Conservation (phyloP, 2,888 invertebrate genomes). For the Criorhina ranunculi region DNA sequence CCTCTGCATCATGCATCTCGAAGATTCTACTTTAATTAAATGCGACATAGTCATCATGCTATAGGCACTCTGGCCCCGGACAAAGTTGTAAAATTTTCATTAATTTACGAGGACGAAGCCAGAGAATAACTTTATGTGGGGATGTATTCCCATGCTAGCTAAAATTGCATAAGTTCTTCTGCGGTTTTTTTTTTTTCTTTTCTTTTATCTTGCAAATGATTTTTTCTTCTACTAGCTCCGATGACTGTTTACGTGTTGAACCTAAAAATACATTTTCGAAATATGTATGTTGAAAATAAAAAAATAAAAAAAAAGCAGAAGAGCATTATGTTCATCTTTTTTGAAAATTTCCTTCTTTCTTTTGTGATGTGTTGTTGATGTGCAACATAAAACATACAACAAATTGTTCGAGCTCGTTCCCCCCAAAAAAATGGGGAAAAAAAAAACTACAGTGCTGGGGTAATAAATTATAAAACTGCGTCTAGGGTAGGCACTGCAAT, state of each 20-base stretch:
- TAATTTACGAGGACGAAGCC: constrained; percentile 45
- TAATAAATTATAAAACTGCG: constrained; percentile 11
- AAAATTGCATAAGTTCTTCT: constrained; percentile 73
- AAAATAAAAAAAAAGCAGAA: constrained; percentile 31
- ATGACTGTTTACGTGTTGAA: constrained; percentile 52
- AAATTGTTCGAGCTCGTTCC: constrained; percentile 23
- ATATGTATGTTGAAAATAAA: no score
- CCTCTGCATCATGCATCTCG: constrained; percentile 12
- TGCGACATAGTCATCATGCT: constrained; percentile 38
- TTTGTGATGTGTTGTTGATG: constrained; percentile 55
- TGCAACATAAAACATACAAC: constrained; percentile 61
- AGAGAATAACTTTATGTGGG: constrained; percentile 28
- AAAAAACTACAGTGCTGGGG: not conserved
- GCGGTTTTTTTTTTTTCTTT: constrained; percentile 35
- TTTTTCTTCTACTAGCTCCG: constrained; percentile 13
- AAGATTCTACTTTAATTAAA: constrained; percentile 58
- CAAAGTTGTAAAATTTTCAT: constrained; percentile 66
- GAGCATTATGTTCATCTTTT: constrained; percentile 43
- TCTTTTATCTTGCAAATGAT: constrained; percentile 60
- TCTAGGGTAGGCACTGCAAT: not conserved
- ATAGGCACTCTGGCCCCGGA: constrained; percentile 34
- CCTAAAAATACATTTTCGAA: constrained; percentile 68
- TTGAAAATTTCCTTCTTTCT: constrained; percentile 13
- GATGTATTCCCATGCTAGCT: constrained; percentile 26
- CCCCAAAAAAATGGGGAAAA: constrained; percentile 13